Percentiles rank a stretch among this genome's conserved stretches.
Conservation (phyloP, 2,888 invertebrate genomes). For the Meiosimyza decipiens region DNA sequence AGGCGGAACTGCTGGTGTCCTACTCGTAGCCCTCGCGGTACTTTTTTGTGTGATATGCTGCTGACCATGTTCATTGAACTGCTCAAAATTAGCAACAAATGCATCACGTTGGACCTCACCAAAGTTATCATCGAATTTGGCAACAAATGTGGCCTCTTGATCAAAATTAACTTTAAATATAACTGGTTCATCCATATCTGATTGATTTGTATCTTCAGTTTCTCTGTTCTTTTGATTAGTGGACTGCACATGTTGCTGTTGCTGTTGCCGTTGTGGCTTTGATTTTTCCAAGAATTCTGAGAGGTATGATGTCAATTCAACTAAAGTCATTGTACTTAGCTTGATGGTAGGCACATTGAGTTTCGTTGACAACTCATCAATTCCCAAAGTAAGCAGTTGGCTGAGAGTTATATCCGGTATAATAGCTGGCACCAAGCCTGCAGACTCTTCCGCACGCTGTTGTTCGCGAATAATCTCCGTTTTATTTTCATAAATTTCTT, state of each 20-base stretch:
- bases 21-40: constrained; percentile 1
- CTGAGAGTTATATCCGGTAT: constrained; percentile 80
- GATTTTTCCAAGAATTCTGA: constrained; percentile 71
- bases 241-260: not conserved
- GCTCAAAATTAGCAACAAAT: constrained; percentile 77
- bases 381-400: constrained; percentile 83
- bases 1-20: constrained; percentile 65
- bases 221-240: constrained; percentile 42
- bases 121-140: constrained; percentile 76
- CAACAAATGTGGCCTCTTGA: constrained; percentile 67
- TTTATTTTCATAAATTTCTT: constrained; percentile 64
- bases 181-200: constrained; percentile 56
- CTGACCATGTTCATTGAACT: constrained; percentile 65
- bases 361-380: constrained; percentile 82
- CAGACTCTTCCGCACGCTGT: constrained; percentile 32
- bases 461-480: constrained; percentile 53
- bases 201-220: constrained; percentile 45
- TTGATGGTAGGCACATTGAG: constrained; percentile 81
- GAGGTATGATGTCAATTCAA: constrained; percentile 85
- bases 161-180: constrained; percentile 66
- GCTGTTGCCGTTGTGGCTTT: constrained; percentile 47
- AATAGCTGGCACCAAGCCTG: constrained; percentile 45
- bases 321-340: constrained; percentile 86
- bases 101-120: constrained; percentile 60
- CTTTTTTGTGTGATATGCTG: not conserved